Evolutionary conservation across 1,140 invertebrate species (phyloP).

Genomic region (Chrysopa pallens): DNA sequence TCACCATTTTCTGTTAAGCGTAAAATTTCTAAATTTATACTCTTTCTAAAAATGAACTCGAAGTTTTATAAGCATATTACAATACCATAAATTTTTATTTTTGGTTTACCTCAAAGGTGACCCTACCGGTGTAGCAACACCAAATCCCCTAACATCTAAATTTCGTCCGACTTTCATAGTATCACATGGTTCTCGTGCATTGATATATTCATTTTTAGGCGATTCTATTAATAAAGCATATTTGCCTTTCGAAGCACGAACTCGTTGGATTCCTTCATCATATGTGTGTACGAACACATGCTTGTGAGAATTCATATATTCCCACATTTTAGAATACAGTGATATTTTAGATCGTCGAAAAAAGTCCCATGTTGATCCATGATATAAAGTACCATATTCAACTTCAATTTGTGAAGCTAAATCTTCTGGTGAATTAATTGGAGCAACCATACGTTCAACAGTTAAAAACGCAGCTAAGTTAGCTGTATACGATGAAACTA

Average conservation of each 20-base stretch:
- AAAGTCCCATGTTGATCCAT: conserved; percentile 84
- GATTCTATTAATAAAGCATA: conserved; percentile 92
- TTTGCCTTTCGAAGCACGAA: conserved; percentile 70
- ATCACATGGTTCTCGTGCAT: conserved; percentile 83
- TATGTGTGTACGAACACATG: conserved; percentile 69
- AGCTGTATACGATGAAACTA: conserved; percentile 96
- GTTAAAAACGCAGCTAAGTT: conserved; percentile 94
- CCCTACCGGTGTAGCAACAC: conserved; percentile 76
- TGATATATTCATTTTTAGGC: conserved; percentile 86
- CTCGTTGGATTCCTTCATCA: conserved; percentile 66
- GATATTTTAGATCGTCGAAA: conserved; percentile 83
- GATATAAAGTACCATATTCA: conserved; percentile 76
- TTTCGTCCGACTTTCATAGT: conserved; percentile 89
- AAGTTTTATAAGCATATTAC: too few species aligned
- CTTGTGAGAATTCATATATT: conserved; percentile 76
- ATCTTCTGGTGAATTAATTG: conserved; percentile 88
- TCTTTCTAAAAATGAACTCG: too few species aligned
- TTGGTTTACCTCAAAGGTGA: conserved; percentile 79
- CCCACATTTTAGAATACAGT: conserved; percentile 89
- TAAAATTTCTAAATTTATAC: conserved; percentile 80
- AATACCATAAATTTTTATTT: too few species aligned
- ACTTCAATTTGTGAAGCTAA: conserved; percentile 88
- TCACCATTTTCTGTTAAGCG: conserved; percentile 84
- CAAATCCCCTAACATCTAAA: conserved; percentile 87
- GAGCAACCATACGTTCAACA: conserved; percentile 83